These are phyloP conservation scores for Pseudobourletiella spinata DNA, from an alignment of 1,140 invertebrate genomes.

Conservation along the genomic window DNA sequence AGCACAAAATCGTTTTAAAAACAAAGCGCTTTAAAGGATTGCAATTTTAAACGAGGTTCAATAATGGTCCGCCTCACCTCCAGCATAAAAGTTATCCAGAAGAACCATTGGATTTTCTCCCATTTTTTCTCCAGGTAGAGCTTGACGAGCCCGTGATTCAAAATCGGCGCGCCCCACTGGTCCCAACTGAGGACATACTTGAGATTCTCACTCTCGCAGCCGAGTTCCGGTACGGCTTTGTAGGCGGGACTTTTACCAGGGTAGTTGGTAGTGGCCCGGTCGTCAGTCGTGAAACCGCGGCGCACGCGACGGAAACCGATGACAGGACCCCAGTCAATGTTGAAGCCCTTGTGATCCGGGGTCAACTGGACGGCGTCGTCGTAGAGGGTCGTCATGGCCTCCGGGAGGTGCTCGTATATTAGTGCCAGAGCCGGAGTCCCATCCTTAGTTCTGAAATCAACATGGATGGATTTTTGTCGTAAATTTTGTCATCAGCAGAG, in stretches of 20 bases:
- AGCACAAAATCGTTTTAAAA: too few relatives aligned
- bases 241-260: background rate
- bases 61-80: too few relatives aligned
- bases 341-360: background rate
- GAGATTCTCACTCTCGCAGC: background rate
- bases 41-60: too few relatives aligned
- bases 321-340: background rate
- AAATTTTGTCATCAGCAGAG: too few relatives aligned
- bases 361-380: background rate
- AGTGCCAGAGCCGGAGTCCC: background rate
- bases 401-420: background rate
- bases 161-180: background rate
- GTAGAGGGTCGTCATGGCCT: background rate
- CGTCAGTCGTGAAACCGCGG: too few relatives aligned
- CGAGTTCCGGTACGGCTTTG: background rate
- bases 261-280: too few relatives aligned
- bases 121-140: background rate
- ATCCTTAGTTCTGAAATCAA: too few relatives aligned
- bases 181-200: background rate
- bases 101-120: background rate
- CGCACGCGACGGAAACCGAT: too few relatives aligned
- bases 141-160: background rate
- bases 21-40: too few relatives aligned
- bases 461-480: too few relatives aligned
- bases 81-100: background rate